phyloP scores from a whole-genome alignment of 2,888 invertebrate species.

The Hoplodrina blanda region DNA sequence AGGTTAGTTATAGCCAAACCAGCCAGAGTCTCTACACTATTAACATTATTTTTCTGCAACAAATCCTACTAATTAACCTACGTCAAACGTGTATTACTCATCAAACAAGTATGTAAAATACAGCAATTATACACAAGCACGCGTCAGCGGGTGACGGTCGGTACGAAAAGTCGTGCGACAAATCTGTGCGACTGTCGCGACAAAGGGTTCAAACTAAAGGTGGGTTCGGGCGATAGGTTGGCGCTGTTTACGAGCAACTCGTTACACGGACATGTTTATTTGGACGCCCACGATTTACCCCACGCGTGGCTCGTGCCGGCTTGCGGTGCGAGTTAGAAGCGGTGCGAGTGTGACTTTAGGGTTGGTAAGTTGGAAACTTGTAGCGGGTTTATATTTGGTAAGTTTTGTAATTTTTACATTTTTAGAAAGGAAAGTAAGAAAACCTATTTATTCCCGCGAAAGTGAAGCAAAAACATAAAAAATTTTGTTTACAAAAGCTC shows the following conservation, averaged over 20 bases:
- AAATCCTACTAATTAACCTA: constrained; percentile 1
- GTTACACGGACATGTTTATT: constrained; percentile 84
- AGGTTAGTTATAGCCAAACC: no score
- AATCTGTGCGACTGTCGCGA: constrained; percentile 47
- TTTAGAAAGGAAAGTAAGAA: no score
- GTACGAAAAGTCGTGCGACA: constrained; percentile 40
- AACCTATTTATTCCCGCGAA: no score
- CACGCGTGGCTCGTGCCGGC: constrained; percentile 85
- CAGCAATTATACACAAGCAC: constrained; percentile 44
- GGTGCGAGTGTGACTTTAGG: constrained; percentile 1
- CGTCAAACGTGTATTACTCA: constrained; percentile 5
- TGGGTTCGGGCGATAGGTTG: constrained; percentile 70
- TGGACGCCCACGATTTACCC: constrained; percentile 83
- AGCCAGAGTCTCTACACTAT: not conserved
- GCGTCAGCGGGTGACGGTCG: constrained; percentile 8
- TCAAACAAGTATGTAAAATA: constrained; percentile 24
- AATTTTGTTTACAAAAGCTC: no score
- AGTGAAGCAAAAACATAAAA: no score
- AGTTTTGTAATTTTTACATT: no score
- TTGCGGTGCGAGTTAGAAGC: constrained; percentile 58
- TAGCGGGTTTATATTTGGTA: no score
- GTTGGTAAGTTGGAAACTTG: not conserved
- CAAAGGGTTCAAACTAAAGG: constrained; percentile 48
- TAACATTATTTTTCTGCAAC: constrained; percentile 25
- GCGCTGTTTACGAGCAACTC: constrained; percentile 79